Conservation (phyloP, 2,888 invertebrate genomes). For the Mesochorus sp. region DNA sequence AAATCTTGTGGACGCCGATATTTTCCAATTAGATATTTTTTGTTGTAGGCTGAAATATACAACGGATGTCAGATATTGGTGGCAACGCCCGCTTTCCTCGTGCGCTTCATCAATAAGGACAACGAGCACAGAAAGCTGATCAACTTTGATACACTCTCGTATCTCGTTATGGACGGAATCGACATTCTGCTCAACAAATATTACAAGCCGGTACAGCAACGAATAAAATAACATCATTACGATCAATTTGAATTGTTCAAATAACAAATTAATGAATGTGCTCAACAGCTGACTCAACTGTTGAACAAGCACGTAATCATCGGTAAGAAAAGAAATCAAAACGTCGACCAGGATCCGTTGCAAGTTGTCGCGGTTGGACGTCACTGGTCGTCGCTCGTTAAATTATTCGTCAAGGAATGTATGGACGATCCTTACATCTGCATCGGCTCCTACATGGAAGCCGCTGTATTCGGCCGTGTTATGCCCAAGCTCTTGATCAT, state of each 20-base stretch:
- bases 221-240: no score
- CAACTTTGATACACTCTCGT: slow-evolving; percentile 85
- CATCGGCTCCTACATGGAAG: slow-evolving; percentile 89
- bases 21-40: not conserved
- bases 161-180: slow-evolving; percentile 88
- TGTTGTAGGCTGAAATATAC: slow-evolving; percentile 70
- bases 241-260: no score
- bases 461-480: slow-evolving; percentile 87
- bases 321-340: slow-evolving; percentile 53
- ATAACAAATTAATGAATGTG: not conserved
- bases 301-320: slow-evolving; percentile 52
- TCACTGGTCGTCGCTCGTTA: slow-evolving; percentile 86
- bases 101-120: slow-evolving; percentile 81
- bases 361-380: slow-evolving; percentile 86
- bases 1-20: no score
- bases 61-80: slow-evolving; percentile 89
- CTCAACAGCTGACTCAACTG: slow-evolving; percentile 50
- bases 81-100: slow-evolving; percentile 86
- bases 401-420: slow-evolving; percentile 83
- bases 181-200: slow-evolving; percentile 86
- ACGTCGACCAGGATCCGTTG: slow-evolving; percentile 72
- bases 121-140: slow-evolving; percentile 81
- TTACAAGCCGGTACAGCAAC: slow-evolving; percentile 75
- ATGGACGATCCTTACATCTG: slow-evolving; percentile 86
- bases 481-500: slow-evolving; percentile 82